phyloP scores from a whole-genome alignment of 2,888 invertebrate species.

The Cantharis flavilabris region DNA sequence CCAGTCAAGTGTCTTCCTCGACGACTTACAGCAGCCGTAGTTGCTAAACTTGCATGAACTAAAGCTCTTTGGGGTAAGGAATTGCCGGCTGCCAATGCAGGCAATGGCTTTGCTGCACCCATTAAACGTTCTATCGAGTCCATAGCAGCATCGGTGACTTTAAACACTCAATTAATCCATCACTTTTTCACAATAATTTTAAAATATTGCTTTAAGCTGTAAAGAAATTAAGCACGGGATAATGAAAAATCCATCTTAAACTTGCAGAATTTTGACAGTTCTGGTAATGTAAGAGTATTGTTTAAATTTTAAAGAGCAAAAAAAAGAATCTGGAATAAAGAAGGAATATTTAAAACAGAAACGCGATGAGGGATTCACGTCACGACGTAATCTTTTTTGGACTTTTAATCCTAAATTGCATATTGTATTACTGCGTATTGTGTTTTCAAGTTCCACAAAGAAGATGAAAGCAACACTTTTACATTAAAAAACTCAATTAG shows the following conservation, averaged over 20 bases:
- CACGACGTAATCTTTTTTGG: neutral
- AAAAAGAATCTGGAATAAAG: neutral
- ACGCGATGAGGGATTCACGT: neutral
- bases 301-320: neutral
- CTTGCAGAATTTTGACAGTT: neutral
- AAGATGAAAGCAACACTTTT: neutral
- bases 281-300: neutral
- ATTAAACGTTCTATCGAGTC: slow-evolving; percentile 83
- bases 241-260: neutral
- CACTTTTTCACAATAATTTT: neutral
- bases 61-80: slow-evolving; percentile 65
- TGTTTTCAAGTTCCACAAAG: neutral
- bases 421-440: neutral
- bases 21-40: slow-evolving; percentile 72
- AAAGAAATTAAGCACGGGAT: neutral
- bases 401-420: neutral
- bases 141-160: slow-evolving; percentile 58
- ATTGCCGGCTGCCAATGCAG: slow-evolving; percentile 57
- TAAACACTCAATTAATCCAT: neutral
- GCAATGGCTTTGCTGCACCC: slow-evolving; percentile 70
- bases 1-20: slow-evolving; percentile 84
- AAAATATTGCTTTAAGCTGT: neutral
- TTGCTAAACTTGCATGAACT: slow-evolving; percentile 76
- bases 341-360: neutral
- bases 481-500: slow-evolving; percentile 6